Base-by-base conservation (phyloP, 1,140 invertebrate genomes). In the Drosophila pallidifrons region DNA sequence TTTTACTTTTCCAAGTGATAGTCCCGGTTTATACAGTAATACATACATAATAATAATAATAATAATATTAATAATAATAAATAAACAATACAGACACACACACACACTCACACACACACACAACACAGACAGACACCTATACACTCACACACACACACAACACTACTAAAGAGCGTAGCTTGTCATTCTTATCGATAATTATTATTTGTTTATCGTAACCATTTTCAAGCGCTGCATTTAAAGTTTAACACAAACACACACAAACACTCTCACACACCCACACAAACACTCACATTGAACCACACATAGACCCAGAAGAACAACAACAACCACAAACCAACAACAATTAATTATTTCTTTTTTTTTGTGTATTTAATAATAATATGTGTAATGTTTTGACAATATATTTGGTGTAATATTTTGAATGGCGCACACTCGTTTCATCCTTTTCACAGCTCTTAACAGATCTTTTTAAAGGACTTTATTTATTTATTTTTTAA, bases 351-450 rank as follows among this genome's bases (percentile, higher is more conserved):
- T 78, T 77, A 75, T 82, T 55, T 43, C 75, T 66, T 68, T 77
- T 86, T 75, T 72, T 88, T 81, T 79, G 80, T 79, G 73, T 86
- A 70, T 87, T 80, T 88, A 81, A 88, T 88, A 69, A 81, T 79
- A 67, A 81, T 79, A 70, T 82, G 76, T 88, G 72, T 79, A 86
- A 88, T 89, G 80, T 80, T 78, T 87, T 88, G 80, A 78, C 77
- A 88, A 88, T 83, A 87, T 75, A 82, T 77, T 72, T 83, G 81
- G 73, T 89, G 80, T 88, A 88, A 87, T 86, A 79, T 75, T 78
- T 75, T 75, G 16, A 65, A 65, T 30, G 43, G 35, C 15, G 32
- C 43, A 38, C 15, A n/a, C 16, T 52, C 5, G 15, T 32, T 70
- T 13, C 5, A 16, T 49, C 69, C 10, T 11, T 49, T 58, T 8